These are phyloP conservation scores for Carduelis carduelis DNA, from an alignment of 2,797 vertebrate species.

Conservation along the genomic window DNA sequence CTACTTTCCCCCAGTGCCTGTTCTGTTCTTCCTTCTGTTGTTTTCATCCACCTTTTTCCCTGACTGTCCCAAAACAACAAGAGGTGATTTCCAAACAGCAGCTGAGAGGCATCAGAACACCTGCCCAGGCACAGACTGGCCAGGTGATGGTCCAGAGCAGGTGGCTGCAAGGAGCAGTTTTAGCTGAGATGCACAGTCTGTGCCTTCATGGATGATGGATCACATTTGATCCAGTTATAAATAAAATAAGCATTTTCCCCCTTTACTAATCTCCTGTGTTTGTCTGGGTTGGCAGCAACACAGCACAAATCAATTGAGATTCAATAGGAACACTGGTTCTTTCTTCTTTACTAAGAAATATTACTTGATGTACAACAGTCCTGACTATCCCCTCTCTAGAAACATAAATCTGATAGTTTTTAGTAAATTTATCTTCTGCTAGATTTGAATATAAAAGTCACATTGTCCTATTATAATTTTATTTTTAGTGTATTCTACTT, in stretches of 20 bases:
- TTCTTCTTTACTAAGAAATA: conserved; percentile 5
- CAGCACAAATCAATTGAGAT: background rate
- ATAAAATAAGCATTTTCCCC: background rate
- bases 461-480: background rate
- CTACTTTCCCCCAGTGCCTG: background rate
- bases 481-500: background rate
- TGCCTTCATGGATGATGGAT: background rate
- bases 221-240: background rate
- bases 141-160: background rate
- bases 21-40: rapidly evolving
- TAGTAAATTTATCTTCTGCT: background rate
- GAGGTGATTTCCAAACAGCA: background rate
- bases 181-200: background rate
- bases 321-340: background rate
- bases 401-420: background rate
- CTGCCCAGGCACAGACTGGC: background rate
- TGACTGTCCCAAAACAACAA: background rate
- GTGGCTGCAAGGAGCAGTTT: background rate
- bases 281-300: background rate
- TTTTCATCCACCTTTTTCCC: background rate
- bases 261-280: background rate
- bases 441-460: background rate
- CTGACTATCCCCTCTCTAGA: background rate
- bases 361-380: background rate
- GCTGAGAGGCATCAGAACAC: background rate